Conservation (phyloP, 2,888 invertebrate genomes). For the Pemphredon lugubris region DNA sequence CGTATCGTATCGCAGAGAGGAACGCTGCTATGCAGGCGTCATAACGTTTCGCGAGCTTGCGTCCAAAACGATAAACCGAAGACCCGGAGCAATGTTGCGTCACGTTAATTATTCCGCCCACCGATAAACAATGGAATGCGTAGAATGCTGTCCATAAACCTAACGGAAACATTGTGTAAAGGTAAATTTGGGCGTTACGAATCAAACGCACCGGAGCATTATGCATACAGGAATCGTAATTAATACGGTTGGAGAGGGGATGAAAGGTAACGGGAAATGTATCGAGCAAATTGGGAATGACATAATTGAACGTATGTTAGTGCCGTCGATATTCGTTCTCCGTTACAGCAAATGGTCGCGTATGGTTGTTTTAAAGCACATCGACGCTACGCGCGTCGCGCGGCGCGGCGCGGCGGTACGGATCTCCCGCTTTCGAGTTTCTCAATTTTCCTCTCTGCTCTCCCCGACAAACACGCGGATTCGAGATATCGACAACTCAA, state of each 20-base stretch:
- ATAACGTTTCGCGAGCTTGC: conserved; percentile 4
- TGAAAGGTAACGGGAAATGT: conserved; percentile 31
- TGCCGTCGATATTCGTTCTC: conserved; percentile 36
- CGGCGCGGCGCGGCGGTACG: too few species aligned
- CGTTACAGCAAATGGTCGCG: conserved; percentile 32
- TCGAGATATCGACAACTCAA: too few species aligned
- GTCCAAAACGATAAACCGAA: conserved; percentile 27
- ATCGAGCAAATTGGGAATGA: conserved; percentile 41
- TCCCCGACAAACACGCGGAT: too few species aligned
- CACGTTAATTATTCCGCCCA: conserved; percentile 51
- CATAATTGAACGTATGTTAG: conserved; percentile 25
- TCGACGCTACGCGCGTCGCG: too few species aligned
- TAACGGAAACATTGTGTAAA: conserved; percentile 61
- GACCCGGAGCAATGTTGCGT: conserved; percentile 36
- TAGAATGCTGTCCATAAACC: conserved; percentile 48
- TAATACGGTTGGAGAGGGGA: conserved; percentile 50
- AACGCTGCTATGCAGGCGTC: too few species aligned
- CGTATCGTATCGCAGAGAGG: too few species aligned
- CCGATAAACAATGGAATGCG: conserved; percentile 45
- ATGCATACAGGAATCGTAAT: conserved; percentile 58
- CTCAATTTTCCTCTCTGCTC: too few species aligned
- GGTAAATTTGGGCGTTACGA: conserved; percentile 56
- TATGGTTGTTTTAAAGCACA: background rate
- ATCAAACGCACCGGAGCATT: conserved; percentile 43
- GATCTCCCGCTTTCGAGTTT: too few species aligned